Evolutionary conservation across 2,888 invertebrate species (phyloP), one percentile per base, ranked within the genome.

Genomic region (Erebia epiphron): DNA sequence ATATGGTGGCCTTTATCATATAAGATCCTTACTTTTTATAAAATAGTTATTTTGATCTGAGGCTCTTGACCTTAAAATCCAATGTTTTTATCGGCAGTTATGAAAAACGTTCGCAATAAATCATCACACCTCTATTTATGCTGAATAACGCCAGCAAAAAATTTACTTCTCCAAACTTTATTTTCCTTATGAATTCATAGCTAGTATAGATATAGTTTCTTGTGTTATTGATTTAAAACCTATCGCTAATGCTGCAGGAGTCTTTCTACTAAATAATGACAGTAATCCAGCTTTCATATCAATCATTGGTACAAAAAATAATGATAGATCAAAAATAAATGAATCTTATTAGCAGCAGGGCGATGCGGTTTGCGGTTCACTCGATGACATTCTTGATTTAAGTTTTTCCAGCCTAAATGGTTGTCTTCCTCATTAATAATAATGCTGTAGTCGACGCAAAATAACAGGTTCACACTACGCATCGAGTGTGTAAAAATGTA

Each of bases 391-490:
- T 49, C 13, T 62, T 16, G 46, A 18, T 16, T 56, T 21, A 56
- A 21, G 18, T 62, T 49, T 62, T 62, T 10, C n/a, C 46, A 61
- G 21, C 14, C 21, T 14, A 46, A 62, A 62, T 14, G 3, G 14
- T 61, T 46, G 46, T 14, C 62, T 62, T 21, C 49, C 52, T 60
- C 62, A 46, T 60, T 64, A 64, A 63, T 68, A 68, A 68, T 60
- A 14, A 49, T 54, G 54, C 60, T 26, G 71, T 69, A 60, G 77
- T 71, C 73, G 71, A 56, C 67, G 67, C 67, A 71, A 70, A 63
- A 66, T 63, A 73, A 77, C 75, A 71, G 76, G 75, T 75, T 73
- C 69, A 58, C 66, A 74, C 70, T 75, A 66, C 73, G 74, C 71
- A 73, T 72, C 68, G 46, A 65, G 49, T 57, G 21, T 68, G 35